Evolutionary conservation across 2,797 vertebrate genomes (phyloP).

Genomic region (Echiichthys vipera): DNA sequence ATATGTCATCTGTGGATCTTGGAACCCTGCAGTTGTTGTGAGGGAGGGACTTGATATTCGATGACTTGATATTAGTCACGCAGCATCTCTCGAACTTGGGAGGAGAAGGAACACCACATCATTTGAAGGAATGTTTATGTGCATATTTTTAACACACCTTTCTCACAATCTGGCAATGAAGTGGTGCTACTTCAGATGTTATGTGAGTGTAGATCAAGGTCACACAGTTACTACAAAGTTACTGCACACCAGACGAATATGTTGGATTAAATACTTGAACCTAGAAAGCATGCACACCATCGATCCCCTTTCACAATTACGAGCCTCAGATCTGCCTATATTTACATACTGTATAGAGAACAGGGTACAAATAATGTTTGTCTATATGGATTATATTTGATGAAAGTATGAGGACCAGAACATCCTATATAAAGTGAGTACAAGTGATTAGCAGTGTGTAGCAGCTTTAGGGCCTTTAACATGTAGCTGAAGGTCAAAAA

Average conservation of each 20-base stretch:
- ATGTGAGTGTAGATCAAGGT: neutral
- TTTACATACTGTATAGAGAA: too few species aligned
- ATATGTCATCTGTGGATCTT: too few species aligned
- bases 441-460: neutral
- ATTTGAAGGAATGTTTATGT: too few species aligned
- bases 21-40: too few species aligned
- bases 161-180: neutral
- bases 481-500: slow-evolving; percentile 3
- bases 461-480: too few species aligned
- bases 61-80: too few species aligned
- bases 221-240: neutral
- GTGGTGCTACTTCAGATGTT: neutral
- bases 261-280: neutral
- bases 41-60: too few species aligned
- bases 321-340: neutral
- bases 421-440: neutral
- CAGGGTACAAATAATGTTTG: neutral
- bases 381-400: neutral
- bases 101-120: too few species aligned
- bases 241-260: neutral
- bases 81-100: too few species aligned
- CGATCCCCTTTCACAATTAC: too few species aligned
- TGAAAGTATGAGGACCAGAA: neutral
- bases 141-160: neutral
- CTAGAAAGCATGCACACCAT: too few species aligned